Conservation (phyloP, 2,888 invertebrate species). For the Coremacera marginata region DNA sequence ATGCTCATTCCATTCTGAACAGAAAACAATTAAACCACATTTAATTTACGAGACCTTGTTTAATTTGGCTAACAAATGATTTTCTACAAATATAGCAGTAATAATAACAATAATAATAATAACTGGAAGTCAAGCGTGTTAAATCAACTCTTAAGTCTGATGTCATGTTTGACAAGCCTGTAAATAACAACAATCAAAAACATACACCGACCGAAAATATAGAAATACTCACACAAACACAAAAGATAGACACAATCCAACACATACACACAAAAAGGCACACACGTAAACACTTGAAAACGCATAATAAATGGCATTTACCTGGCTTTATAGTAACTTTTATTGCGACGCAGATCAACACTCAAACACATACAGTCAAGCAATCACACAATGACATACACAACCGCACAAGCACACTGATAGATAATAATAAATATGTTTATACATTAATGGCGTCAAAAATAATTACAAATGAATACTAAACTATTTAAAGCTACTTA, state of each 20-base stretch:
- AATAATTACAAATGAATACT: too few relatives aligned
- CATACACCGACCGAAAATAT: too few relatives aligned
- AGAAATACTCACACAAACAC: too few relatives aligned
- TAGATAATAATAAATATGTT: too few relatives aligned
- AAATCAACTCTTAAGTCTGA: conserved; percentile 17
- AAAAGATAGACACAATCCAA: too few relatives aligned
- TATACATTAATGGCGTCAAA: too few relatives aligned
- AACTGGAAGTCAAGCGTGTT: not conserved
- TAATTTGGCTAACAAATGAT: not conserved
- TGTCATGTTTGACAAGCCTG: conserved; percentile 28
- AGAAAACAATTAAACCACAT: not conserved
- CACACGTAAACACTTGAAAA: too few relatives aligned
- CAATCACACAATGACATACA: not conserved
- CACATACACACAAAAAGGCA: too few relatives aligned
- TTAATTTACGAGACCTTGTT: not conserved
- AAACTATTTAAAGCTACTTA: too few relatives aligned
- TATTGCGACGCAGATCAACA: not conserved
- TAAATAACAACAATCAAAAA: conserved; percentile 26
- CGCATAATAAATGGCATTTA: too few relatives aligned
- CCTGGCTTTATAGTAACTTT: too few relatives aligned
- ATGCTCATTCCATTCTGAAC: too few relatives aligned
- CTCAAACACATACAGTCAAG: not conserved
- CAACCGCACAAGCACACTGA: not conserved
- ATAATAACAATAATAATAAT: not conserved
- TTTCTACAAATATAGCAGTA: not conserved